Evolutionary conservation across 2,888 invertebrate genomes (phyloP), one percentile per base, ranked within the genome.

Genomic region (Pachycephus smyrnensis): DNA sequence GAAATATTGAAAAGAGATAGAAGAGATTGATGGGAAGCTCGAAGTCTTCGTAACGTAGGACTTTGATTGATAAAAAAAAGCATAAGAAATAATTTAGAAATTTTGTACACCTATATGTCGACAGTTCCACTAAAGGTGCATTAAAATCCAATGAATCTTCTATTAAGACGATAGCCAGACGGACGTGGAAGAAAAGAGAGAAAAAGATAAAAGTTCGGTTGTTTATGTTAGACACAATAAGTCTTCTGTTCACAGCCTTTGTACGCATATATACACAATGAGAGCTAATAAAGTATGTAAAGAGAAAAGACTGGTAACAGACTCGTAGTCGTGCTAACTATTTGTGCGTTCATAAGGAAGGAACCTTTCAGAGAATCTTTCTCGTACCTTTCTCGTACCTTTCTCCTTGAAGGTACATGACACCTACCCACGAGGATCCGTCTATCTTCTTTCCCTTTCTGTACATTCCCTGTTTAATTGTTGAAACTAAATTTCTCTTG

Each of bases 261-360:
- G 71, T 69, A 33, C 30, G 33, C 31, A 15, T 73, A 69, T 23
- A 55, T 75, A 82, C 69, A 76, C 74, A 81, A 82, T 81, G 82
- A 84, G 87, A 88, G 88, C 88, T 88, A 88, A 88, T 88, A 88
- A 88, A 87, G 85, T 84, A 86, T 85, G 88, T 84, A 87, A 88
- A 88, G 87, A 86, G 88, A 87, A 88, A 86, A 88, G 86, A 80
- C 83, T 82, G 83, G 81, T 81, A 84, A 86, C 84, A 84, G 80
- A 82, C 82, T 78, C 81, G 82, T 82, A 86, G 85, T 79, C 84
- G 80, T 76, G 87, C 86, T 87, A 88, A 88, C 86, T 86, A 88
- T 86, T 88, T 87, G 86, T 86, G 84, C 84, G 85, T 85, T 84
- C 83, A 23, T 81, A 79, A 83, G 79, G 82, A 80, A 81, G 77